Base-by-base conservation (phyloP, 2,888 invertebrate species). In the Diarsia dahlii region DNA sequence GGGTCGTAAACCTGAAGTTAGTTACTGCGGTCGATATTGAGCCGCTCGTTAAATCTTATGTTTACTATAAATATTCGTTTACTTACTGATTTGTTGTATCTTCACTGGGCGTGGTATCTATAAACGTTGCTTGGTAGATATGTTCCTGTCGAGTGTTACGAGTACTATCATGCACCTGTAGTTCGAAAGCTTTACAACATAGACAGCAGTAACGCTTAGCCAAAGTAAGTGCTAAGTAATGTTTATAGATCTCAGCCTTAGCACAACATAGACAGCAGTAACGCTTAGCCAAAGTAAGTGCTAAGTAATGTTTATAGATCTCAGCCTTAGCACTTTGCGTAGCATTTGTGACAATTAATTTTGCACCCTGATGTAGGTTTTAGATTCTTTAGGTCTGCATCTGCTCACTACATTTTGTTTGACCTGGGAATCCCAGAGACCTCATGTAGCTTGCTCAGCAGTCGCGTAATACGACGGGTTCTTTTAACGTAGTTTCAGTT, bases 1-100 rank as follows among this genome's bases (percentile, higher is more conserved):
- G 67, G 39, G 50, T 70, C 80, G 39, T 85, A 78, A 82, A 81
- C 13, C 9, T 23, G 58, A 58, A 23, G 67, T 78, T 63, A 76
- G 76, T 78, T 77, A 84, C 48, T 23, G 70, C 67, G 15, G 34
- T 52, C 73, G 46, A 78, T 78, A 78, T 74, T 68, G 68, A 62
- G 34, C 6, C 63, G 45, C 45, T 80, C 76, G 82, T 86, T 78
- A 78, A 84, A 81, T 20, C 45, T 75, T 70, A 74, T 76, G 76
- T 76, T 68, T 74, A 63, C 45, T 66, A 69, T 85, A 81, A 78
- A 83, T 77, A 66, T 78, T 74, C 66, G n/a, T 73, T 74, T 70
- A 28, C 63, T 63, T 54, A 48, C 20, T 52, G 71, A 80, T 80
- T 68, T 71, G 62, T 71, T 67, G 66, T 58, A 28, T 10, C 1